Evolutionary conservation across 2,797 vertebrate genomes (phyloP).

Genomic region (Chloroceryle inda): DNA sequence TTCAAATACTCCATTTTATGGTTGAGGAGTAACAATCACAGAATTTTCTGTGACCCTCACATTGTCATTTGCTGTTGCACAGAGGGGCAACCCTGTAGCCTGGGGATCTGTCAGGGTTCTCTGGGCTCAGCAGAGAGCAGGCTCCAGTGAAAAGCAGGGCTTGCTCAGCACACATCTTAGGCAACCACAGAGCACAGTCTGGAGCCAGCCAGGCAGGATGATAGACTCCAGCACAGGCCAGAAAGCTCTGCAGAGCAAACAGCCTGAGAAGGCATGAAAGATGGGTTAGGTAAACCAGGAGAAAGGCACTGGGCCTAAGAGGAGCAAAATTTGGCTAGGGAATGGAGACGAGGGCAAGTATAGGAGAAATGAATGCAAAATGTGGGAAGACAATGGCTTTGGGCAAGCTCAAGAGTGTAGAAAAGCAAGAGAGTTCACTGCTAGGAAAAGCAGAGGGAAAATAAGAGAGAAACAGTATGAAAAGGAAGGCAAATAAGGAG

Average conservation of each 20-base stretch:
- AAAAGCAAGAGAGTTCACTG: neutral
- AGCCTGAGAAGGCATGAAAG: neutral
- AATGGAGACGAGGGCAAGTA: neutral
- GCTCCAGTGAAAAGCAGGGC: neutral
- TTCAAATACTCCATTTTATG: neutral
- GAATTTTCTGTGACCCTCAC: rapidly evolving
- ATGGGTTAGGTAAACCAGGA: neutral
- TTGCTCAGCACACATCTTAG: neutral
- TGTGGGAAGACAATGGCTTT: neutral
- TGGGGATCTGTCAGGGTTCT: neutral
- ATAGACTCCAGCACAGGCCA: neutral
- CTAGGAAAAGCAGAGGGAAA: neutral
- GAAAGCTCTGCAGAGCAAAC: neutral
- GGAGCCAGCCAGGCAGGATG: neutral
- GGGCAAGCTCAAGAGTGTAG: neutral
- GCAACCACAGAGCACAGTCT: neutral
- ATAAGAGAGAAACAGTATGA: neutral
- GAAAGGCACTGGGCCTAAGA: neutral
- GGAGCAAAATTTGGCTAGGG: neutral
- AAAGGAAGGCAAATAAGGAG: neutral
- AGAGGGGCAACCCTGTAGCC: neutral
- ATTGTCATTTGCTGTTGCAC: neutral
- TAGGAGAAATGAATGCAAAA: neutral
- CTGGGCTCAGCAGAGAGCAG: neutral
- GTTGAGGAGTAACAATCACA: rapidly evolving